Evolutionary conservation across 2,888 invertebrate genomes (phyloP).

Genomic region (Tenthredo livida): DNA sequence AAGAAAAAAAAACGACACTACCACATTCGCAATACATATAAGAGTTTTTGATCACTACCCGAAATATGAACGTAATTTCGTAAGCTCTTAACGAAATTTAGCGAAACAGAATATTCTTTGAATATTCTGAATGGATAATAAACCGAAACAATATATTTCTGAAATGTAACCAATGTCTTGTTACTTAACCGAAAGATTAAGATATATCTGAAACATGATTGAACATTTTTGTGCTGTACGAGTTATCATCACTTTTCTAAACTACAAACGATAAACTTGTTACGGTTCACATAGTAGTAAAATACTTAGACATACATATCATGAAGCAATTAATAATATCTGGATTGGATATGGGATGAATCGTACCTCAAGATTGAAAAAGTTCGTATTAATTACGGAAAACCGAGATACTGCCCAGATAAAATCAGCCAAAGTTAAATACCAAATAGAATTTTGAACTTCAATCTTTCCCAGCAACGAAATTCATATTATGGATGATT

Average conservation of each 20-base stretch:
- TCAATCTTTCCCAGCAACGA: too few relatives aligned
- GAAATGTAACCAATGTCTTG: neutral
- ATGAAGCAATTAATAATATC: neutral
- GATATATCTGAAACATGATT: neutral
- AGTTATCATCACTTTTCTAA: neutral
- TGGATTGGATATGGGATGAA: too few relatives aligned
- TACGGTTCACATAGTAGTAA: neutral
- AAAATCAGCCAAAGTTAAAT: too few relatives aligned
- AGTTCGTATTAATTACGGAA: too few relatives aligned
- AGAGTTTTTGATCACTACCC: neutral
- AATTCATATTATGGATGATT: too few relatives aligned
- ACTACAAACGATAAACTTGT: constrained; percentile 8
- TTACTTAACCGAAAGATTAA: neutral
- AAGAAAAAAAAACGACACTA: neutral
- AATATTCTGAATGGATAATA: neutral
- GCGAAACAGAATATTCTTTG: neutral
- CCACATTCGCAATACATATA: neutral
- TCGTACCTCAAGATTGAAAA: too few relatives aligned
- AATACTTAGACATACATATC: neutral
- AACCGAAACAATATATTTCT: neutral
- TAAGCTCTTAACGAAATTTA: neutral
- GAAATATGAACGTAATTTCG: neutral
- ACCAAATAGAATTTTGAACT: too few relatives aligned
- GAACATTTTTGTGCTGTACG: neutral
- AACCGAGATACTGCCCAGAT: too few relatives aligned